Percentiles rank a stretch among this genome's conserved stretches.
phyloP scores from a whole-genome alignment of 2,888 invertebrate genomes.

The Drosophila algonquin region DNA sequence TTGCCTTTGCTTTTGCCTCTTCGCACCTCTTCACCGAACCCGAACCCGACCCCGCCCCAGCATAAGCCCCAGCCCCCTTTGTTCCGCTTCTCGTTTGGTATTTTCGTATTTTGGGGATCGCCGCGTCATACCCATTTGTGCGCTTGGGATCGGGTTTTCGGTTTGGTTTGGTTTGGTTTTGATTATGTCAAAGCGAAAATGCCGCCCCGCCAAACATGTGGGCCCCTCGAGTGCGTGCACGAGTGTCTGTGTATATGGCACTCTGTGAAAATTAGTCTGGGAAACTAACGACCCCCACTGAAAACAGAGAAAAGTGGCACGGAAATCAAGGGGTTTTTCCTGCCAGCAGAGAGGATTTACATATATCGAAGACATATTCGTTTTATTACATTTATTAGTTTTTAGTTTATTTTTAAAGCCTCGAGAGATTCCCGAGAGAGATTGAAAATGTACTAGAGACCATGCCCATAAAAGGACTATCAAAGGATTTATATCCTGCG shows the following conservation, averaged over 20 bases:
- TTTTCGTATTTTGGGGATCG: conserved; percentile 39
- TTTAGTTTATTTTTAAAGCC: no score
- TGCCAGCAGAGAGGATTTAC: not conserved
- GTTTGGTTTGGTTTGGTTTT: conserved; percentile 44
- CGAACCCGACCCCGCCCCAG: not conserved
- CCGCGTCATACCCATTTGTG: conserved; percentile 26
- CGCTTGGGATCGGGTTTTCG: conserved; percentile 37
- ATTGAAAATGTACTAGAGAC: no score
- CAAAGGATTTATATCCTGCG: not conserved
- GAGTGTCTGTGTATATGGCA: not conserved
- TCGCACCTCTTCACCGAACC: conserved; percentile 12
- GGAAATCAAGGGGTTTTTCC: conserved; percentile 7
- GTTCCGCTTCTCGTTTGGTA: not conserved
- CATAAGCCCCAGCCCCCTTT: not conserved
- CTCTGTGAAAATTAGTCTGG: conserved; percentile 32
- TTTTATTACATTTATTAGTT: no score
- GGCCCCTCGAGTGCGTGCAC: conserved; percentile 6
- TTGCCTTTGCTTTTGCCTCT: conserved; percentile 20
- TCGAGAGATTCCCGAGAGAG: no score
- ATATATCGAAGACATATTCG: no score
- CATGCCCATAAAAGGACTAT: not conserved
- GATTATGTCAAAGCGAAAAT: conserved; percentile 71
- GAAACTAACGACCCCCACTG: conserved; percentile 17
- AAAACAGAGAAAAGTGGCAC: not conserved
- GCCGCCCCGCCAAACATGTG: conserved; percentile 65